These are phyloP conservation scores for Amiota mariae DNA, from an alignment of 2,888 invertebrate species.

Conservation along the genomic window DNA sequence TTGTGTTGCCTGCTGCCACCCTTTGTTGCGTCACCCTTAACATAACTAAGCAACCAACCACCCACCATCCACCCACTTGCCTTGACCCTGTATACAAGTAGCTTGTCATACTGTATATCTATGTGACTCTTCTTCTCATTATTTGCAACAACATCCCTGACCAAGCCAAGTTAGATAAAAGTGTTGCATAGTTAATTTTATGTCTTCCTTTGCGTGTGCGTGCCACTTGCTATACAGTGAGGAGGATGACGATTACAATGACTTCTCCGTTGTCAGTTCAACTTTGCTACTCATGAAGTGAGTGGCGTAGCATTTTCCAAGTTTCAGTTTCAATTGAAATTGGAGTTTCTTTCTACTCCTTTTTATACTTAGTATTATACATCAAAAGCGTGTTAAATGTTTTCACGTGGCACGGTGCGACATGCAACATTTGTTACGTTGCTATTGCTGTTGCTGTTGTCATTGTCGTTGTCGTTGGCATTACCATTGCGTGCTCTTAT, in stretches of 20 bases:
- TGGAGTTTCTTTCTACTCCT: too few species aligned
- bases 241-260: too few species aligned
- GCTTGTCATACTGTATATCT: not conserved
- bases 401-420: conserved; percentile 38
- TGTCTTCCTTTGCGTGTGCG: conserved; percentile 35
- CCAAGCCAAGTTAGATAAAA: conserved; percentile 1
- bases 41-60: not conserved
- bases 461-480: too few species aligned
- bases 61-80: conserved; percentile 1
- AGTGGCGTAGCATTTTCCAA: too few species aligned
- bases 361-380: conserved; percentile 26
- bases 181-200: conserved; percentile 25
- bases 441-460: too few species aligned
- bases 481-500: conserved; percentile 33
- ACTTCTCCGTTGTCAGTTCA: too few species aligned
- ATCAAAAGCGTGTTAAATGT: conserved; percentile 46
- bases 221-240: conserved; percentile 29
- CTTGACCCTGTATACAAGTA: not conserved
- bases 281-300: too few species aligned
- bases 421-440: conserved; percentile 17
- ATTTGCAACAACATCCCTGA: conserved; percentile 22
- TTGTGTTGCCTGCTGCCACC: not conserved
- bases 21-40: too few species aligned
- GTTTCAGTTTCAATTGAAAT: too few species aligned
- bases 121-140: not conserved